Base-by-base conservation (phyloP, 2,113 vertebrate genomes). In the Lonchura striata region DNA sequence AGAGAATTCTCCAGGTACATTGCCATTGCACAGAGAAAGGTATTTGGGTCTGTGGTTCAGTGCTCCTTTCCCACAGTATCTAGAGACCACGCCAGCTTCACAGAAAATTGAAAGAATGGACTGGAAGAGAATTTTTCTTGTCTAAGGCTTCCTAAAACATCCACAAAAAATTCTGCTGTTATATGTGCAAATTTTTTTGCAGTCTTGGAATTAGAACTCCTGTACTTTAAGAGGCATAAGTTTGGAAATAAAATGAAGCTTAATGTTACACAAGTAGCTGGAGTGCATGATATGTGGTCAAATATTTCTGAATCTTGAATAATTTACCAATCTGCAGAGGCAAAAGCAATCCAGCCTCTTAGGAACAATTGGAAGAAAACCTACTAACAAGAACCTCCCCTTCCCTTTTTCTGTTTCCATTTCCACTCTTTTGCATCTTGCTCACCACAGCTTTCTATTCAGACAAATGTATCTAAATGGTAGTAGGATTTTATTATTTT, bases 201-300 rank as follows among this genome's bases (percentile, higher is more conserved):
- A 37, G 13, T 30, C 28, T 68, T 85, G 22, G 31, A 91, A 35
- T 49, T 18, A 64, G 19, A 86, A 31, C 11, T 70, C 10, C 6
- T 80, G 1, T 27, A 75, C 44, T 66, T 90, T 71, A 61, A 78
- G 33, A 24, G 15, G 39, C 13, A 1, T 15, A 12, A 44, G 3
- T 13, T 37, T 6, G n/a, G 56, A 71, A 75, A 81, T 13, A 63
- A 82, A 66, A 13, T 11, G 27, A 82, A 44, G 44, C 14, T 16
- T 44, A 39, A 5, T 14, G 3, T 49, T 54, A 37, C n/a, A 77
- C 35, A 80, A 79, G n/a, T 7, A 76, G 31, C 9, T 54, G 17
- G 24, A 17, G 12, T 57, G 23, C 4, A 21, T 23, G 21, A 20
- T 12, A 44, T 0, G 0, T 6, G 8, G 15, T 53, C 24, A 91